Evolutionary conservation across 1,140 invertebrate species (phyloP), one percentile per base, ranked within the genome.

Genomic region (Tetragonula clypearis): DNA sequence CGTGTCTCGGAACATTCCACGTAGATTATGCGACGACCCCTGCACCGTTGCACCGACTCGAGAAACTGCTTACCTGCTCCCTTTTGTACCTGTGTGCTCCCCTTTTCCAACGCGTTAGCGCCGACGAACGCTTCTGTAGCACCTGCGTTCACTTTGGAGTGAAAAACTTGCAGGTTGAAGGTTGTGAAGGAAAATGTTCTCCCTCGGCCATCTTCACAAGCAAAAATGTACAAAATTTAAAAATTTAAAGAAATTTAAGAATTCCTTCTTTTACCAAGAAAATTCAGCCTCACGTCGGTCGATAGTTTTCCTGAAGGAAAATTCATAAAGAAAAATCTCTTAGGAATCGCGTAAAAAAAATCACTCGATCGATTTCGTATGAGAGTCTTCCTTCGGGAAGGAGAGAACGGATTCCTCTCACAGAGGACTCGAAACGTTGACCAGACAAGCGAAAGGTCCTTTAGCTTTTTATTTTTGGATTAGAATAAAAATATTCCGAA

Each of bases 11-110:
- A 56, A 76, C 62, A n/a, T 30, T 68, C 30, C 74, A 89, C 87
- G 87, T 89, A 87, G 74, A 85, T 75, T 49, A n/a, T 30, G 4
- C 76, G 66, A 83, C 79, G 66, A 83, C 79, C 84, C 87, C 41
- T 53, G n/a, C 4, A 35, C n/a, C 21, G 68, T 23, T 53, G n/a
- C 4, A 35, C 30, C n/a, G 68, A 19, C 15, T 53, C 41, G 65
- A 72, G 86, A 79, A 79, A 9, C 53, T 49, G 2, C 35, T 77
- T 79, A 80, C 85, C 85, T 71, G 87, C 15, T 21, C 6, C 12
- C 82, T 72, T 84, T 90, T 90, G 66, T 85, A 73, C 35, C 79
- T 78, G 84, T 19, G 21, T 30, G 30, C 35, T 23, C 76, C 74
- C 62, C n/a, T 81, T 82, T 84, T 86, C 65, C 49, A 56, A 17